Evolutionary conservation across 2,113 vertebrate genomes (phyloP), one percentile per base, ranked within the genome.

Genomic region (Crotalus helleri): DNA sequence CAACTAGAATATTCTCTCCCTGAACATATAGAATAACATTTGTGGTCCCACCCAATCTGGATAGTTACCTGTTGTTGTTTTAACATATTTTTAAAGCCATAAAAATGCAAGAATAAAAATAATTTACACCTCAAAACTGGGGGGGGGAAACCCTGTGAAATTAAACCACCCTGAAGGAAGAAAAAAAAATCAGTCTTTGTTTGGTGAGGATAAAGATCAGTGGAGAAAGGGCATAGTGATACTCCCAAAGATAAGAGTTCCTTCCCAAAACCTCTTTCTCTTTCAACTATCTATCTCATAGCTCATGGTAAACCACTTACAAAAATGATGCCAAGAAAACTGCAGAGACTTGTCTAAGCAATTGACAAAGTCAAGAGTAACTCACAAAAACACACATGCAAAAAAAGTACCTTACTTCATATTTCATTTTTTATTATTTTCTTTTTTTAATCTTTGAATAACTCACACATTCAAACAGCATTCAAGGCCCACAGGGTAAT

Each of bases 1-100:
- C 13, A 88, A 94, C 93, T 90, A 97, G 95, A 93, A 96, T 93
- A 93, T 91, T 95, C 87, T 33, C 55, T 95, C 95, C 94, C 95
- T 86, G 95, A 59, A 94, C 10, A 54, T 54, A n/a, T n/a, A 29
- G 12, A 29, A 87, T 49, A 87, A 53, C 26, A 87, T 49, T 87
- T 87, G 49, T 15, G 7, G 49, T n/a, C 26, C 86, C 49, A 87
- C 74, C 74, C 33, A 74, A 39, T 74, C 69, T 74, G 33, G 33
- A 33, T 2, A 81, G 7, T 81, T 39, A 39, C 17, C 1, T 81
- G 69, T 81, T 81, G 17, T 81, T 81, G 33, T 81, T 81, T 81
- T 87, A 26, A n/a, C 86, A 53, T 53, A 46, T 29, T 51, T 15
- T 87, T 29, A 87, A 53, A 87, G 6, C 49, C 86, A 87, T 53